These are phyloP conservation scores for Pristionchus fissidentatus DNA, from an alignment of 2,888 invertebrate species.

Conservation along the genomic window DNA sequence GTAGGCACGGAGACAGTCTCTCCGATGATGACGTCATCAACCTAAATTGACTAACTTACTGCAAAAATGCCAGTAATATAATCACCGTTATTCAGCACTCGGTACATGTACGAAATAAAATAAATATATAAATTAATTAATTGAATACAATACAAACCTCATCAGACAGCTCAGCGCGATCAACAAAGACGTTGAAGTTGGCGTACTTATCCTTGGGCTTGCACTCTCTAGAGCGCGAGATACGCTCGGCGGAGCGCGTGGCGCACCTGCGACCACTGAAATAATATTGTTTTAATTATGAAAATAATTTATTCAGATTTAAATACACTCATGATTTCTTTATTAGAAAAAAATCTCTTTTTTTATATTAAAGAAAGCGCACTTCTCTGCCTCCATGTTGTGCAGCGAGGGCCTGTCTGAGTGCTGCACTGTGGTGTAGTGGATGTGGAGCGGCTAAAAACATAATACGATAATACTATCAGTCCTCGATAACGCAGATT, in stretches of 20 bases:
- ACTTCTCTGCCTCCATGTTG: not conserved
- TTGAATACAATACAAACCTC: too few relatives aligned
- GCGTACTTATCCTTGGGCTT: not conserved
- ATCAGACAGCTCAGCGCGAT: not conserved
- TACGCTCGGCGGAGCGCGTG: not conserved
- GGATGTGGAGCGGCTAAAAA: conserved; percentile 9
- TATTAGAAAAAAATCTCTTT: too few relatives aligned
- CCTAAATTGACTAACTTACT: not conserved
- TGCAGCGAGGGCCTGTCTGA: not conserved
- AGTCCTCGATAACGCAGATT: not conserved
- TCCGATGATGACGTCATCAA: not conserved
- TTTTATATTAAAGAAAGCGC: not conserved
- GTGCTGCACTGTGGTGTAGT: conserved; percentile 16
- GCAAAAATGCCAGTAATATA: not conserved
- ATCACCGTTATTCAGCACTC: too few relatives aligned
- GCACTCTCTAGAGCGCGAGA: too few relatives aligned
- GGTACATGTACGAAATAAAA: too few relatives aligned
- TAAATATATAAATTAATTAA: too few relatives aligned
- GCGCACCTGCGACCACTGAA: not conserved
- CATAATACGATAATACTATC: not conserved
- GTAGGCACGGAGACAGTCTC: not conserved
- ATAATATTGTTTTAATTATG: not conserved
- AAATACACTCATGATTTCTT: too few relatives aligned
- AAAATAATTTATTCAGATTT: too few relatives aligned
- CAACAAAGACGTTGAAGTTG: not conserved